phyloP scores from a whole-genome alignment of 2,797 vertebrate genomes.

The Cuculus canorus region DNA sequence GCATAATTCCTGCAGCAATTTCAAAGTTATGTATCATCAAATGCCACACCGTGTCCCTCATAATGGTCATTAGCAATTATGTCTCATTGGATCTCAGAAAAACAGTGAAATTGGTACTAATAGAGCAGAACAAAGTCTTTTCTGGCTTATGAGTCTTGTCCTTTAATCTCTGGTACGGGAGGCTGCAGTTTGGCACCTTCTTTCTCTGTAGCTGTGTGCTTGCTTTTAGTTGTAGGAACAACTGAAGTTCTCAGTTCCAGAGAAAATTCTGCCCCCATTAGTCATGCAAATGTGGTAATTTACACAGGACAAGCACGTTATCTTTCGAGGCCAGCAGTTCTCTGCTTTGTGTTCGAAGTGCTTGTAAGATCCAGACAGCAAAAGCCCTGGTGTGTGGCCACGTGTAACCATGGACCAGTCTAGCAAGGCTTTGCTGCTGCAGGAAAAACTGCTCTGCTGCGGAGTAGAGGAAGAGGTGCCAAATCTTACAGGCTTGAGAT shows the following conservation, averaged over 20 bases:
- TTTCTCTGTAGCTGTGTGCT: neutral
- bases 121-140: constrained; percentile 19
- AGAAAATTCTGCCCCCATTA: neutral
- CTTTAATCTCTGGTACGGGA: neutral
- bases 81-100: neutral
- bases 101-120: constrained; percentile 9
- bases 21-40: constrained; percentile 21
- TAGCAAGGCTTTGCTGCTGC: neutral
- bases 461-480: constrained; percentile 3
- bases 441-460: neutral
- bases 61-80: constrained; percentile 28
- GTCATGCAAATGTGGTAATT: neutral
- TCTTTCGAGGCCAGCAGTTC: neutral
- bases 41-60: neutral
- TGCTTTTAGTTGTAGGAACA: neutral
- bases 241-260: neutral
- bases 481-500: constrained; percentile 19
- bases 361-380: neutral
- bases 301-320: neutral
- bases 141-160: neutral
- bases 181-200: neutral
- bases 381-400: neutral
- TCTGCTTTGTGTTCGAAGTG: neutral
- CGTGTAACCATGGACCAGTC: neutral
- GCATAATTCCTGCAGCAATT: constrained; percentile 20